A percentile compares a stretch with the other conserved stretches of the same genome.
phyloP scores from a whole-genome alignment of 2,797 vertebrate species.

The Trichosurus vulpecula region DNA sequence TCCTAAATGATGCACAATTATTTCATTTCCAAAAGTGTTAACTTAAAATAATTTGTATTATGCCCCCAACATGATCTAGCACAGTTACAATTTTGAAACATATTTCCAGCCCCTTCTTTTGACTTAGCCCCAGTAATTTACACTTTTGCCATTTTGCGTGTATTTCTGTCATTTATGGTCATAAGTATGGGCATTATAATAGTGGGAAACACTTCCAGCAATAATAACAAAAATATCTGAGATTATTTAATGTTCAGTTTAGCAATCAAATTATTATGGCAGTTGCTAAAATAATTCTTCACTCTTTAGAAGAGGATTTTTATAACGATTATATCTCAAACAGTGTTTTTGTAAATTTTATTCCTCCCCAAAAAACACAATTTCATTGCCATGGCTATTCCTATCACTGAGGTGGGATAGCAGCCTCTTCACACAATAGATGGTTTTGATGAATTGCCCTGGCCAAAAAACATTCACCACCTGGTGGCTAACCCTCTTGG shows the following conservation, averaged over 20 bases:
- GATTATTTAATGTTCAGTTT: slow-evolving; percentile 29
- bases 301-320: neutral
- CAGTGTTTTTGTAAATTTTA: neutral
- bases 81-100: neutral
- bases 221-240: neutral
- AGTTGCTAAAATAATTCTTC: slow-evolving; percentile 5
- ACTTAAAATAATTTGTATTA: slow-evolving; percentile 39
- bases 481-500: neutral
- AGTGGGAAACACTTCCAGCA: neutral
- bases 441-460: neutral
- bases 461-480: neutral
- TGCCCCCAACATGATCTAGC: slow-evolving; percentile 37
- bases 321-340: neutral
- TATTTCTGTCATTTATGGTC: slow-evolving; percentile 7
- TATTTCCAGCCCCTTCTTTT: slow-evolving; percentile 24
- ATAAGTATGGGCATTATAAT: neutral
- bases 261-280: neutral
- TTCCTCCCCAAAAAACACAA: neutral
- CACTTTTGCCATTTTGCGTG: slow-evolving; percentile 9
- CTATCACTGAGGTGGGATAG: neutral
- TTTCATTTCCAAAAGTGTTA: slow-evolving; percentile 11
- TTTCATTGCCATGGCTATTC: neutral
- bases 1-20: slow-evolving; percentile 6
- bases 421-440: neutral
- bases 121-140: neutral